Evolutionary conservation across 2,888 invertebrate genomes (phyloP), one percentile per base, ranked within the genome.

Genomic region (Synanthedon tipuliformis): DNA sequence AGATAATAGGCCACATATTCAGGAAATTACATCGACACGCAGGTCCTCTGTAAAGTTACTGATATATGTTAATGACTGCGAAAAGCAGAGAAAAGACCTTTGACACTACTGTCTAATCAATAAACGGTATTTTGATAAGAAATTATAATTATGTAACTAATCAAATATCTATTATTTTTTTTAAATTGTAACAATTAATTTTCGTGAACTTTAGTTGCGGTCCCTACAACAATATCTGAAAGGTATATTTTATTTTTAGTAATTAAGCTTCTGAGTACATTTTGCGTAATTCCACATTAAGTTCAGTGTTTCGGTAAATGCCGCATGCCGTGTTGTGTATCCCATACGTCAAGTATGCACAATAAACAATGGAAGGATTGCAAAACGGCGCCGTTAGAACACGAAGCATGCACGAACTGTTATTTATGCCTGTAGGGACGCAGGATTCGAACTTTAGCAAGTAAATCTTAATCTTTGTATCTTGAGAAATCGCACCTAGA

Each of bases 341-440:
- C 45, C 34, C 10, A 23, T 53, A 41, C 53, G 45, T 56, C 54
- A 61, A 34, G 57, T 61, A 62, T 63, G 66, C 65, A 71, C 69
- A 68, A 68, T 70, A 75, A 78, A 81, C 79, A 81, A 80, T 78
- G 65, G 69, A 54, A 56, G 61, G 55, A 63, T 78, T 78, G 68
- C 75, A 63, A 70, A 72, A 78, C 66, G 60, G 54, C 57, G 58
- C 60, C 60, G 61, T 65, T 66, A 58, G 56, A 60, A 62, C 59
- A 61, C 59, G 53, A 63, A 55, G 60, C 68, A 71, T 70, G 70
- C 73, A 73, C 76, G 75, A 71, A 68, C 65, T 60, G 61, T 71
- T 69, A 69, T 75, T 77, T 73, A 72, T 66, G 66, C 65, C 63
- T 64, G 58, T 61, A 68, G 71, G 71, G 70, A 69, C 68, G 65